Base-by-base conservation (phyloP, 2,797 vertebrate genomes). In the Xenops minutus region DNA sequence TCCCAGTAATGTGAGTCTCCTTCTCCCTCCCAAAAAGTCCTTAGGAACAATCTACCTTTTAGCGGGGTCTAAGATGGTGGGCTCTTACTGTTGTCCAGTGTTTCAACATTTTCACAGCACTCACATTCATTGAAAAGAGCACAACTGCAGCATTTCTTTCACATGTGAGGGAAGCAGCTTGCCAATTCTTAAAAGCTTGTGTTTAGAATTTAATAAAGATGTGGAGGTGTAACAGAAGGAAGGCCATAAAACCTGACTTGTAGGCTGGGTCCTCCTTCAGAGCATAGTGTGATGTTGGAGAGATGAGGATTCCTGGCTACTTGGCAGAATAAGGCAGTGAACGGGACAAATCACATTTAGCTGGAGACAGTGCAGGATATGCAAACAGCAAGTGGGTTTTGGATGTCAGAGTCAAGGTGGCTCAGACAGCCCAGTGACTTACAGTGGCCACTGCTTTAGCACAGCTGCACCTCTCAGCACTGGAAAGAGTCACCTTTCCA, bases 211-310 rank as follows among this genome's bases (percentile, higher is more conserved):
- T 69, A 36, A 39, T 30, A 61, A 67, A 74, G 32, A 56, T 4
- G 1, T 24, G 30, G 43, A 58, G 14, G 13, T 49, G 21, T 58
- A 79, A 44, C 32, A 72, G 44, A 72, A 72, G 46, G 23, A 29
- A 77, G 49, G 54, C 23, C 19, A 16, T 52, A 49, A 91, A 84
- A 59, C 41, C 44, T 49, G 30, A 20, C 29, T 41, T 48, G 39
- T 17, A 49, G 66, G 14, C 46, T 68, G 49, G 37, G 34, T 22
- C 32, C 18, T 92, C 23, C 58, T 61, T 29, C 54, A 54, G 58
- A 43, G 24, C 0, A 0, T 9, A 21, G 12, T 36, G 20, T 72
- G 58, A 20, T 4, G 2, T 4, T 15, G 34, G 27, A 24, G 54
- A 46, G 18, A 13, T 55, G 20, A 82, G 36, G 14, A 52, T 73